phyloP scores from a whole-genome alignment of 2,113 vertebrate species.

The Melanocharis versteri region DNA sequence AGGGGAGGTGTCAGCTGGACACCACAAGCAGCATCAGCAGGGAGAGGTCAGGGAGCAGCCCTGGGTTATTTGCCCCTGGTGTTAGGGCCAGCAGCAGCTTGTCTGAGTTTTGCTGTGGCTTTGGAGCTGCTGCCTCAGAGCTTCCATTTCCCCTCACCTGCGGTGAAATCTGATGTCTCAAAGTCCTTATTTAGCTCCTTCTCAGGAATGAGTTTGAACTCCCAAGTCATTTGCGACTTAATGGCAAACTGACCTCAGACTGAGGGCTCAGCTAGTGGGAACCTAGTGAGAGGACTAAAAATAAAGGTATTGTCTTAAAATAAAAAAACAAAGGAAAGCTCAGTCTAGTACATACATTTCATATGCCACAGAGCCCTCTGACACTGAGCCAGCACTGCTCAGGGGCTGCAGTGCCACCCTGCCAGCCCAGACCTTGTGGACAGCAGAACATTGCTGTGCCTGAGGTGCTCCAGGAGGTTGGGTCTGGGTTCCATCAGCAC shows the following conservation, averaged over 20 bases:
- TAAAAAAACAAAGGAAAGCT: background rate
- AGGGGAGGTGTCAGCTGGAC: background rate
- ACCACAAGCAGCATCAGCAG: background rate
- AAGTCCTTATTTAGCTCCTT: slow-evolving; percentile 3
- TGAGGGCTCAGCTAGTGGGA: background rate
- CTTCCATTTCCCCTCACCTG: background rate
- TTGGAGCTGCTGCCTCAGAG: background rate
- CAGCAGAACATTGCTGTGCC: background rate
- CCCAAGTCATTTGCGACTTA: background rate
- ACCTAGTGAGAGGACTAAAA: background rate
- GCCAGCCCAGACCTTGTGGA: background rate
- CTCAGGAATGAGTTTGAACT: background rate
- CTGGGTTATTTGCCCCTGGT: background rate
- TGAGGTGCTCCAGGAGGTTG: rapidly evolving
- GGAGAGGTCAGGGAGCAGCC: background rate
- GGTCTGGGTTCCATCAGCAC: background rate
- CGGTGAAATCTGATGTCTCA: background rate
- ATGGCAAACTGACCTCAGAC: slow-evolving; percentile 10
- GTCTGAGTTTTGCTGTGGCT: background rate
- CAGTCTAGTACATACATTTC: background rate
- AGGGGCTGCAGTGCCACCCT: background rate
- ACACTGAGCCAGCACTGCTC: background rate
- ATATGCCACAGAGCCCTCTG: background rate
- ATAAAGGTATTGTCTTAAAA: background rate
- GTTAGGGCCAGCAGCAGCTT: background rate